These are phyloP conservation scores for Macrosiphum euphorbiae DNA, from an alignment of 2,888 invertebrate genomes.

Conservation along the genomic window DNA sequence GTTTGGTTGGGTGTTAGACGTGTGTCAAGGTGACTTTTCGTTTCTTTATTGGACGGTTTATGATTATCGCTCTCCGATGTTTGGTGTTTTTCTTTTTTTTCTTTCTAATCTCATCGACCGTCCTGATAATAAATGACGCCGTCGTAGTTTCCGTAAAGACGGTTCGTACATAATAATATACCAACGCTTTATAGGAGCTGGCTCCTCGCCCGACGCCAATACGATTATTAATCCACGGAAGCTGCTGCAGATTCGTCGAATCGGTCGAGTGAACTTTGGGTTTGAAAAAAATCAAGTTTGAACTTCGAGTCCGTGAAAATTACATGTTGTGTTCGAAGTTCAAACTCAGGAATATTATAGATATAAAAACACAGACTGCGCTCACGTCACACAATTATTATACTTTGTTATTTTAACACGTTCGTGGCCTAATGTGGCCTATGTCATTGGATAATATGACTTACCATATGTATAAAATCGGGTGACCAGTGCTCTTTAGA, in stretches of 20 bases:
- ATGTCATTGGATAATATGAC: neutral
- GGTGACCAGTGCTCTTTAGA: neutral
- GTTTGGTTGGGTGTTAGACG: neutral
- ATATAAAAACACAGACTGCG: neutral
- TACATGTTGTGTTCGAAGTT: neutral
- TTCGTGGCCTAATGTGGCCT: too few relatives aligned
- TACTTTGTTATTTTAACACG: neutral
- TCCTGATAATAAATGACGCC: neutral
- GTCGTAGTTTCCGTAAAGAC: neutral
- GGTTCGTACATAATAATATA: neutral
- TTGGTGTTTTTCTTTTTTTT: neutral
- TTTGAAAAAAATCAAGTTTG: neutral
- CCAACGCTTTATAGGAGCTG: neutral
- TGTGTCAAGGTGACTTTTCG: neutral
- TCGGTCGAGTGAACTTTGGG: neutral
- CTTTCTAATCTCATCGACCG: neutral
- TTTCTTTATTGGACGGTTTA: neutral
- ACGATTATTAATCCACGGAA: neutral
- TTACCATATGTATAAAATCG: neutral
- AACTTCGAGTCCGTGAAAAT: neutral
- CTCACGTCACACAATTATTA: neutral
- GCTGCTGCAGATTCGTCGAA: neutral
- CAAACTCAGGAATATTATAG: neutral
- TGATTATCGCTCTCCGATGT: neutral
- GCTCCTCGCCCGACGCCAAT: neutral